These are phyloP conservation scores for Drosophila truncata DNA, from an alignment of 1,140 invertebrate species.

Conservation along the genomic window DNA sequence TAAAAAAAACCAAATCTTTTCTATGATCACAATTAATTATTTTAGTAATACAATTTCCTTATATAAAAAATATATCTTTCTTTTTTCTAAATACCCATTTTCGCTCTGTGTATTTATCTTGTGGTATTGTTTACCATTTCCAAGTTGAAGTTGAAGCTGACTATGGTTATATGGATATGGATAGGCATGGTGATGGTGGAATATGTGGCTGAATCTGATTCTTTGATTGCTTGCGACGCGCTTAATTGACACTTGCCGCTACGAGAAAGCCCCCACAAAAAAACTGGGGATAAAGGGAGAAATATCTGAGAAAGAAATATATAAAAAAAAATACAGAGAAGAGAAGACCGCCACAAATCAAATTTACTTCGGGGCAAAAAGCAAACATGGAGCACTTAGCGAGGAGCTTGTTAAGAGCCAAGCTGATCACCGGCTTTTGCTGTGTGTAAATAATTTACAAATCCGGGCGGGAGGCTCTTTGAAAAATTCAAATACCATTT, in stretches of 20 bases:
- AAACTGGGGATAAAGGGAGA: not conserved
- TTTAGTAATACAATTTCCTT: not conserved
- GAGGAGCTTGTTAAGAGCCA: constrained; percentile 27
- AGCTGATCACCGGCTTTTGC: constrained; percentile 2
- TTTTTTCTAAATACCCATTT: not conserved
- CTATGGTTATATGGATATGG: constrained; percentile 7
- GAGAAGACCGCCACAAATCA: constrained; percentile 31
- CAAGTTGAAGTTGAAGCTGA: constrained; percentile 7
- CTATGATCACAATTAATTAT: not conserved
- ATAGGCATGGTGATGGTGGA: constrained; percentile 25
- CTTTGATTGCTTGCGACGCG: constrained; percentile 68
- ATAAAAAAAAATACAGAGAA: not conserved
- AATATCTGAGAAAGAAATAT: not conserved
- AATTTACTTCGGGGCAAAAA: constrained; percentile 38
- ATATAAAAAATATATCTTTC: not conserved
- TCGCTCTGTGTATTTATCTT: constrained; percentile 9
- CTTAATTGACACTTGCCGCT: constrained; percentile 72
- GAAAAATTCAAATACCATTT: not conserved
- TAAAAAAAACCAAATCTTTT: not conserved
- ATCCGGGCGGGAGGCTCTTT: not conserved
- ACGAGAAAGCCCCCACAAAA: constrained; percentile 51
- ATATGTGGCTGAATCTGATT: constrained; percentile 30
- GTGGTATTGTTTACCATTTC: constrained; percentile 15
- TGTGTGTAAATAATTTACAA: constrained; percentile 24
- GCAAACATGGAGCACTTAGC: constrained; percentile 49